Percentiles rank a stretch among this genome's conserved stretches.
These are phyloP conservation scores for Cryptotis parvus DNA, from an alignment of 2,113 vertebrate genomes.

Conservation along the genomic window DNA sequence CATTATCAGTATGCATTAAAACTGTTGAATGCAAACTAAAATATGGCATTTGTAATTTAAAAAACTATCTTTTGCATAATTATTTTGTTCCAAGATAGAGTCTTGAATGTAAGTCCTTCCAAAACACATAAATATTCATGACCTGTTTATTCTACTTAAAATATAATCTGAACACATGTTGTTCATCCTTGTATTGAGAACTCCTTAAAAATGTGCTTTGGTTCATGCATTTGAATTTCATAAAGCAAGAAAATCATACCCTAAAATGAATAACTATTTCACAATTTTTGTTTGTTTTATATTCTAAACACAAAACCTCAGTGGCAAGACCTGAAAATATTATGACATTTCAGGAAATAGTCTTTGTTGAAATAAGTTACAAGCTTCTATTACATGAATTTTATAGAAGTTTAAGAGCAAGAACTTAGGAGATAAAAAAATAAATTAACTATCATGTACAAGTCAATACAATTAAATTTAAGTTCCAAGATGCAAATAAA, in stretches of 20 bases:
- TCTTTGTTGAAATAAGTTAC: slow-evolving; percentile 4
- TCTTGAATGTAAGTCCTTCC: slow-evolving; percentile 50
- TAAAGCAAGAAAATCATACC: not conserved
- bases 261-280: slow-evolving; percentile 32
- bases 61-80: slow-evolving; percentile 81
- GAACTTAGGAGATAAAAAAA: not conserved
- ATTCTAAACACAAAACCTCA: not conserved
- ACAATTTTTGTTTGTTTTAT: slow-evolving; percentile 5
- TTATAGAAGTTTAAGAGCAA: not conserved
- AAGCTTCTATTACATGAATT: not conserved
- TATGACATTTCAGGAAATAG: not conserved
- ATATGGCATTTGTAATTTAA: slow-evolving; percentile 80
- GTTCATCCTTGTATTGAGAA: slow-evolving; percentile 39
- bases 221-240: slow-evolving; percentile 53
- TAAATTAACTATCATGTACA: not conserved
- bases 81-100: slow-evolving; percentile 62
- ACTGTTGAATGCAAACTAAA: slow-evolving; percentile 78
- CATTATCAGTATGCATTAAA: slow-evolving; percentile 81
- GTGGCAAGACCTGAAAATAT: not conserved
- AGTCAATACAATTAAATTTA: slow-evolving; percentile 18
- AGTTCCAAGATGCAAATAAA: not conserved
- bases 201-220: slow-evolving; percentile 56
- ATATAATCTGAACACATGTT: slow-evolving; percentile 66
- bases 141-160: slow-evolving; percentile 70
- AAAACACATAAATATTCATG: slow-evolving; percentile 77